Conservation (phyloP, 2,797 vertebrate genomes). For the Austrolebias charrua region DNA sequence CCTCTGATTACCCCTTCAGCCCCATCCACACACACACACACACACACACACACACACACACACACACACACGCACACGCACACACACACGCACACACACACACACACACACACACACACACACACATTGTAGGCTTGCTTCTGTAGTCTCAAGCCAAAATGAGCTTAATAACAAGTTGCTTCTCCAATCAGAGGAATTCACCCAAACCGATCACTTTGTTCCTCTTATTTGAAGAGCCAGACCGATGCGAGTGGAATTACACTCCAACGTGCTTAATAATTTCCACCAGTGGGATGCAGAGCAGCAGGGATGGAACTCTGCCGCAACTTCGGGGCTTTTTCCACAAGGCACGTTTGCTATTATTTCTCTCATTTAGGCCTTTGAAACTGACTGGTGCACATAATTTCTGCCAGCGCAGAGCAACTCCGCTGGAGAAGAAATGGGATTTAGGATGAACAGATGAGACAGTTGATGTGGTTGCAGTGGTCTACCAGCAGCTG, state of each 20-base stretch:
- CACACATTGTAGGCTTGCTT: conserved; percentile 43
- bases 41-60: conserved; percentile 42
- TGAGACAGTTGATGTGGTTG: conserved; percentile 59
- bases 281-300: conserved; percentile 75
- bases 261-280: conserved; percentile 78
- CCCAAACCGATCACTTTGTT: conserved; percentile 44
- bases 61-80: conserved; percentile 43
- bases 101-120: conserved; percentile 27
- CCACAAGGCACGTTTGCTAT: conserved; percentile 54
- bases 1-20: conserved; percentile 36
- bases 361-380: conserved; percentile 42
- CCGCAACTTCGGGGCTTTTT: conserved; percentile 47
- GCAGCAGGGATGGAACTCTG: conserved; percentile 30
- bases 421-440: conserved; percentile 34
- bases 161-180: conserved; percentile 73
- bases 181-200: conserved; percentile 73
- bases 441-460: conserved; percentile 40
- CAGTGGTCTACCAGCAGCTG: conserved; percentile 59
- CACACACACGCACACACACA: conserved; percentile 42
- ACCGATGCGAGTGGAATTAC: conserved; percentile 74
- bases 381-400: conserved; percentile 57
- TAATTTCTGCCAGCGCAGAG: conserved; percentile 45
- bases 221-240: conserved; percentile 71
- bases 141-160: conserved; percentile 66
- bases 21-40: conserved; percentile 45